Conservation (phyloP, 1,140 invertebrate species). For the Drosophila repleta region DNA sequence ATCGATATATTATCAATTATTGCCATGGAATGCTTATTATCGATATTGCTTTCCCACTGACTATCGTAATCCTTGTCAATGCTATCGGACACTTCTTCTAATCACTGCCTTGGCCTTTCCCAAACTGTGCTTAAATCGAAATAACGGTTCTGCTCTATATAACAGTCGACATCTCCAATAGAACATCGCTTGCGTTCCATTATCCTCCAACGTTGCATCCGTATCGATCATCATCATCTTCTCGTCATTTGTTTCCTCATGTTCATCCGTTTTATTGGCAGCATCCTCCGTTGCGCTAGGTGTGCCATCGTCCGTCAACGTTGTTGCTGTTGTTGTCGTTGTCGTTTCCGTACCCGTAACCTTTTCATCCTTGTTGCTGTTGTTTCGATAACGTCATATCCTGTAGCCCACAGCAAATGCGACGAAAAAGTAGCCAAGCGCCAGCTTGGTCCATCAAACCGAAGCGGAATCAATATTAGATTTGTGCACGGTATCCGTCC, state of each 20-base stretch:
- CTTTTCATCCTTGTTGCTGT: not conserved
- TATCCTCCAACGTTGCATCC: not conserved
- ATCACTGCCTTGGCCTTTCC: not conserved
- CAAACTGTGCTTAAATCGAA: constrained; percentile 27
- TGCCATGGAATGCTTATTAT: not conserved
- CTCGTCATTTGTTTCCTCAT: not conserved
- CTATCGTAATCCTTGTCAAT: not conserved
- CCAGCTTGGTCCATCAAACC: constrained; percentile 16
- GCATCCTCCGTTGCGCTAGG: not conserved
- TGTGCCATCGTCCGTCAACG: not conserved
- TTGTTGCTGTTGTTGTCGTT: not conserved
- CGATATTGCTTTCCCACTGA: not conserved
- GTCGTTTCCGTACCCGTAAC: not conserved
- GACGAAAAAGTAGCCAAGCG: constrained; percentile 28
- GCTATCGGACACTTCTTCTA: not conserved
- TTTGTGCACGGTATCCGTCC: constrained; percentile 32
- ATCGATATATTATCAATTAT: not conserved
- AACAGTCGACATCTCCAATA: constrained; percentile 12
- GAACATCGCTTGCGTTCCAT: not conserved
- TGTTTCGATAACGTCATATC: not conserved
- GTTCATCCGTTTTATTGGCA: not conserved
- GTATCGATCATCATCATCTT: not conserved
- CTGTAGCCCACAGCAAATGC: constrained; percentile 6
- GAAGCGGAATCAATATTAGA: constrained; percentile 23
- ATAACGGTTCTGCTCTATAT: not conserved